Evolutionary conservation across 1,140 invertebrate species (phyloP), one percentile per base, ranked within the genome.

Genomic region (Tribolium castaneum): DNA sequence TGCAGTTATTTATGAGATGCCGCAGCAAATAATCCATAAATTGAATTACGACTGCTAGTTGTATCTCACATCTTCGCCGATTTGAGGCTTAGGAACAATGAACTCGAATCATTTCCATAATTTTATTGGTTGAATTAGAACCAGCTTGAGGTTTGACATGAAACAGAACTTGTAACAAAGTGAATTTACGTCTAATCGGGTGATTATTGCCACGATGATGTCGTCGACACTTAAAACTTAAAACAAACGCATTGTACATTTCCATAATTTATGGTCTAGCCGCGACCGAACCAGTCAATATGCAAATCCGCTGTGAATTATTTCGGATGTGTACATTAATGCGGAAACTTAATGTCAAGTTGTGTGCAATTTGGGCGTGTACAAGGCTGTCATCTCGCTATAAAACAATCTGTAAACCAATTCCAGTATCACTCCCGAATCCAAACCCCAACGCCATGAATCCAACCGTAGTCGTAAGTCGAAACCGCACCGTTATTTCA

Each of bases 281-380:
- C 12, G 22, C 59, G 12, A 6, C 59, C 59, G 19, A 72, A 49
- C 70, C 70, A 72, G 70, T 72, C 39, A 72, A 52, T 72, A 72
- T 72, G 70, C 50, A 72, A 72, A 72, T 72, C 3, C 19, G 45
- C 13, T n/a, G 5, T 39, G 39, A 49, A 52, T 72, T 52, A 72
- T 51, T 72, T 72, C 50, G 70, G 70, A 72, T 72, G 70, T 25
- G 39, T 50, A 35, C 22, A 72, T 52, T 51, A 51, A 72, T 72
- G 50, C 70, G 70, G 70, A 72, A 72, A 72, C 50, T 72, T 51
- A 72, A 72, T 72, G 70, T 72, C 70, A 72, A 72, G 22, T 50
- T 51, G 14, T 50, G 70, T 72, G 70, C 70, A 72, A 50, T 52
- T 72, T 72, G 70, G 70, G 70, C 70, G 70, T 72, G 70, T 50